Evolutionary conservation across 2,888 invertebrate species (phyloP).

Genomic region (Drosophila buzzatii): DNA sequence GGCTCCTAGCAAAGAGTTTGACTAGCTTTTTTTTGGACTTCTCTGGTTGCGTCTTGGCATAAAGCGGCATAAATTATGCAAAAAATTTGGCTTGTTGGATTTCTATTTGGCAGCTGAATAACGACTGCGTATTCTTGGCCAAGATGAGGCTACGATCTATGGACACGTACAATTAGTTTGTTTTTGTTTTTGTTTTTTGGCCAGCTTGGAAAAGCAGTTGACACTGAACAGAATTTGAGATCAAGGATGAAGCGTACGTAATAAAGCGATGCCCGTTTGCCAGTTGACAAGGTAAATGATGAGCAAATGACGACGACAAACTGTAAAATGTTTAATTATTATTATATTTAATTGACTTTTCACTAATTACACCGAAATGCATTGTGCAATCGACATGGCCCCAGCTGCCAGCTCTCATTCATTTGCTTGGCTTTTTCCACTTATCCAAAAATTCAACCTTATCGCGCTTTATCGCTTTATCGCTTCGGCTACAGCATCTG

Average conservation of each 20-base stretch:
- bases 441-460: conserved; percentile 7
- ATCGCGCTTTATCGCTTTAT: conserved; percentile 6
- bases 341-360: conserved; percentile 47
- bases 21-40: neutral
- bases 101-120: conserved; percentile 26
- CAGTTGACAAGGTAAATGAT: conserved; percentile 7
- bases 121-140: conserved; percentile 53
- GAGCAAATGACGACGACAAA: conserved; percentile 28
- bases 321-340: conserved; percentile 34
- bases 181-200: conserved; percentile 3
- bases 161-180: conserved; percentile 44
- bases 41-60: conserved; percentile 13
- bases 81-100: conserved; percentile 36
- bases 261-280: neutral
- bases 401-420: conserved; percentile 4
- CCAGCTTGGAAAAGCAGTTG: conserved; percentile 56
- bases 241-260: conserved; percentile 58
- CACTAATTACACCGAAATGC: conserved; percentile 46
- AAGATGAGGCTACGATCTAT: conserved; percentile 38
- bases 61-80: conserved; percentile 62
- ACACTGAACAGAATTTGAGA: conserved; percentile 63
- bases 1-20: conserved; percentile 33
- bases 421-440: too few species aligned
- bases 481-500: conserved; percentile 16
- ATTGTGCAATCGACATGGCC: conserved; percentile 41